Evolutionary conservation across 92 coral and sea anemone species (phyloP).

Genomic region (Umimayanthus chanpuru): DNA sequence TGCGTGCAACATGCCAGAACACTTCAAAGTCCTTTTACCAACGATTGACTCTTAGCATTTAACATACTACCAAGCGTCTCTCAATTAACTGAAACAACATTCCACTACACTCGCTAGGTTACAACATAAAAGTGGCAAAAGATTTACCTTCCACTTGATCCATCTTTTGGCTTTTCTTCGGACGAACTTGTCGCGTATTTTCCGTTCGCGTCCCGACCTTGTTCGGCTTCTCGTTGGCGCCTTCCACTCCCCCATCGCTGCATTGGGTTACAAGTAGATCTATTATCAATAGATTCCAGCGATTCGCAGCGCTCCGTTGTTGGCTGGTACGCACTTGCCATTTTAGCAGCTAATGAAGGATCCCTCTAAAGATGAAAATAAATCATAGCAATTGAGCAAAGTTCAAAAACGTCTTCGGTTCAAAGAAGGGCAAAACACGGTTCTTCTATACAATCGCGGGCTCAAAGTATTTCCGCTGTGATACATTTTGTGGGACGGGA

Average conservation of each 20-base stretch:
- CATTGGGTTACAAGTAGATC: constrained; percentile 52
- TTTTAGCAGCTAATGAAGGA: constrained; percentile 9
- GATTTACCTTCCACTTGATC: constrained; percentile 31
- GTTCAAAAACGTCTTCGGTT: neutral
- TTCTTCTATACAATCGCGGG: constrained; percentile 15
- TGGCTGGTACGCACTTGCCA: constrained; percentile 94
- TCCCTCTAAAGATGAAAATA: neutral
- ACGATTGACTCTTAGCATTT: neutral
- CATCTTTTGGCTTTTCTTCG: constrained; percentile 31
- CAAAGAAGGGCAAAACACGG: neutral
- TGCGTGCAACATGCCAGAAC: neutral
- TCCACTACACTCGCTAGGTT: neutral
- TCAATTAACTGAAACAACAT: constrained; percentile 18
- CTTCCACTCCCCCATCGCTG: constrained; percentile 50
- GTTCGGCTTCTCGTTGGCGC: constrained; percentile 50
- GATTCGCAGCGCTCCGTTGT: constrained; percentile 82
- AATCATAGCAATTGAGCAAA: neutral
- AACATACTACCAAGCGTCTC: neutral
- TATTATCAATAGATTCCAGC: constrained; percentile 49
- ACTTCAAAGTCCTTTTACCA: neutral
- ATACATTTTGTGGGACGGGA: neutral
- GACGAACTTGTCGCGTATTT: constrained; percentile 12
- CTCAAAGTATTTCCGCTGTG: constrained; percentile 5
- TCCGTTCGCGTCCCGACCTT: constrained; percentile 19
- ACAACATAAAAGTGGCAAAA: constrained; percentile 1